Evolutionary conservation across 2,888 invertebrate species (phyloP).

Genomic region (Melanophora roralis): DNA sequence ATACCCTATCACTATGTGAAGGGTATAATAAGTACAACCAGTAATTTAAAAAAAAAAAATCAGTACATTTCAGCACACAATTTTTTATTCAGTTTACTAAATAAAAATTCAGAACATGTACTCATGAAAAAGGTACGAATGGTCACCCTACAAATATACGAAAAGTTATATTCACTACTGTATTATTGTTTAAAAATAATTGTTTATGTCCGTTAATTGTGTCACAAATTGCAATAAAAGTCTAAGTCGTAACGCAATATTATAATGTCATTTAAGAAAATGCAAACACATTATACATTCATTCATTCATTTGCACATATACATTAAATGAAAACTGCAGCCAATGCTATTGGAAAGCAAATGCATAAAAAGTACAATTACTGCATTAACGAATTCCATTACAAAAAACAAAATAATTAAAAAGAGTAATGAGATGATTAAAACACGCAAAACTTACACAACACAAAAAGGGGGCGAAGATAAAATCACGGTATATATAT

Average conservation of each 20-base stretch:
- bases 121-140: no score
- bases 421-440: not conserved
- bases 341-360: slow-evolving; percentile 32
- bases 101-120: no score
- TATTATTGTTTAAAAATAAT: not conserved
- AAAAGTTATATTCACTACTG: not conserved
- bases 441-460: slow-evolving; percentile 28
- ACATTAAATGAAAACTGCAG: not conserved
- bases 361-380: not conserved
- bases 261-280: slow-evolving; percentile 46
- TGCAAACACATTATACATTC: slow-evolving; percentile 22
- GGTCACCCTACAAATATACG: not conserved
- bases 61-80: no score
- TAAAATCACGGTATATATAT: slow-evolving; percentile 38
- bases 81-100: no score
- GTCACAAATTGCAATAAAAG: slow-evolving; percentile 59
- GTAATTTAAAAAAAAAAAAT: no score
- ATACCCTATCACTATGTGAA: no score
- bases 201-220: slow-evolving; percentile 42
- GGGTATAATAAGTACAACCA: no score
- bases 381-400: not conserved
- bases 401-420: not conserved
- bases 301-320: not conserved
- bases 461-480: slow-evolving; percentile 39
- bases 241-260: slow-evolving; percentile 62